Conservation (phyloP, 2,797 vertebrate genomes). For the Parauchenoglanis ngamensis region DNA sequence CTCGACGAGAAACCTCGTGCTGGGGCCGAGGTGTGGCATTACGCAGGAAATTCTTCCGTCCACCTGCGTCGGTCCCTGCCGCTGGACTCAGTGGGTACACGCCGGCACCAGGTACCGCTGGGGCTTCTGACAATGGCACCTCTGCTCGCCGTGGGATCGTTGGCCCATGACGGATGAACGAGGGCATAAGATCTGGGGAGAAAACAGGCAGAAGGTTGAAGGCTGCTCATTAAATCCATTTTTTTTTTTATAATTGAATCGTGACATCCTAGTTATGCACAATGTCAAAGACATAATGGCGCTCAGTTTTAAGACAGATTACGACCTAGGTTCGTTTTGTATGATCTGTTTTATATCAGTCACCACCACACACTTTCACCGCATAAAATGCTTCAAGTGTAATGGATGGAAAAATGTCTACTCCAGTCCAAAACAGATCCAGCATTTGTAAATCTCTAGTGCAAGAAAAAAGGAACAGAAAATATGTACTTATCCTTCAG, state of each 20-base stretch:
- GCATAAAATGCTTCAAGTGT: background rate
- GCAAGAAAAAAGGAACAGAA: background rate
- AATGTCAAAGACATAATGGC: background rate
- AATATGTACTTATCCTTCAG: background rate
- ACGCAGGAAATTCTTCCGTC: constrained; percentile 88
- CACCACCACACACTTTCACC: background rate
- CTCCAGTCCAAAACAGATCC: background rate
- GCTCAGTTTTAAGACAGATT: background rate
- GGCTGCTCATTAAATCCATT: background rate
- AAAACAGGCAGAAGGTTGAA: constrained; percentile 12
- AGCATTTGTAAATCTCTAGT: background rate
- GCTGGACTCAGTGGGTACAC: constrained; percentile 69
- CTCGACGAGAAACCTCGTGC: constrained; percentile 88
- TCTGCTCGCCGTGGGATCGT: constrained; percentile 93
- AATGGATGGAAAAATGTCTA: background rate
- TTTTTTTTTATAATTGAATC: background rate
- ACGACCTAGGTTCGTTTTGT: background rate
- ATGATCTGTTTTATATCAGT: background rate
- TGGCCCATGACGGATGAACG: constrained; percentile 96
- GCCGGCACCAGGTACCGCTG: constrained; percentile 65
- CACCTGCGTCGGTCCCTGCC: constrained; percentile 79
- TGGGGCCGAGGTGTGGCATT: constrained; percentile 80
- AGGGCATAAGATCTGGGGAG: constrained; percentile 91
- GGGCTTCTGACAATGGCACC: constrained; percentile 76
- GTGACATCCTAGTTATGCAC: background rate